These are phyloP conservation scores for Coranthus polyacanthus DNA, from an alignment of 2,797 vertebrate genomes.

Conservation along the genomic window DNA sequence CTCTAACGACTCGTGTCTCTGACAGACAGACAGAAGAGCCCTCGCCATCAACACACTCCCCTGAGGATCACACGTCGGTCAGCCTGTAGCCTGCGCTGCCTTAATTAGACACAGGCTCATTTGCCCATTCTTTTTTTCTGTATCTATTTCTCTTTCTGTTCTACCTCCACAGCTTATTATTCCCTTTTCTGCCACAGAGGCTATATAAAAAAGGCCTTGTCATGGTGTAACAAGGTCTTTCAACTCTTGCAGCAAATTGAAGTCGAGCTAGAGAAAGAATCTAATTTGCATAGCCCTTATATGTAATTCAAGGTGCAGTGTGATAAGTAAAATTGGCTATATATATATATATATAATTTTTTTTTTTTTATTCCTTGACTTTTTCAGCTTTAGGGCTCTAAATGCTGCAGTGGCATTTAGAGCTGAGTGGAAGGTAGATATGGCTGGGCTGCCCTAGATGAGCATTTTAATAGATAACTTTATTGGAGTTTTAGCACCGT, in stretches of 20 bases:
- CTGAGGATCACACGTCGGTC: slow-evolving; percentile 26
- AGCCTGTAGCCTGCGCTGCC: slow-evolving; percentile 1
- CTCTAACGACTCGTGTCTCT: slow-evolving; percentile 22
- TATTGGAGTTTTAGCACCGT: neutral
- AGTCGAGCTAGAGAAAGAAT: slow-evolving; percentile 43
- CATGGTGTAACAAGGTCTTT: slow-evolving; percentile 39
- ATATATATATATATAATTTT: neutral
- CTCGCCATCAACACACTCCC: slow-evolving; percentile 1
- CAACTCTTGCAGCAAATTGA: slow-evolving; percentile 46
- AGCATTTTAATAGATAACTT: neutral
- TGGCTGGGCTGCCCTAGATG: neutral
- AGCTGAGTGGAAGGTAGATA: neutral
- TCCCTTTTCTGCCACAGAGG: slow-evolving; percentile 39
- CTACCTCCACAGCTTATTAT: slow-evolving; percentile 38
- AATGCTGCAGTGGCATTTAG: slow-evolving; percentile 28
- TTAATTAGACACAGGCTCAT: slow-evolving; percentile 39
- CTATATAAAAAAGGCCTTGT: slow-evolving; percentile 46
- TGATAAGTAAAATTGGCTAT: slow-evolving; percentile 36
- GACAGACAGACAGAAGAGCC: slow-evolving; percentile 26
- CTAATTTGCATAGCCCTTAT: slow-evolving; percentile 55
- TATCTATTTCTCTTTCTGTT: slow-evolving; percentile 8
- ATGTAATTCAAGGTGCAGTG: slow-evolving; percentile 47
- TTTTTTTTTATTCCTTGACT: slow-evolving; percentile 20
- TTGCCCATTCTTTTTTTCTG: slow-evolving; percentile 22
- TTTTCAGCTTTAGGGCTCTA: slow-evolving; percentile 9